phyloP scores from a whole-genome alignment of 2,113 vertebrate genomes.

The Pantherophis guttatus region DNA sequence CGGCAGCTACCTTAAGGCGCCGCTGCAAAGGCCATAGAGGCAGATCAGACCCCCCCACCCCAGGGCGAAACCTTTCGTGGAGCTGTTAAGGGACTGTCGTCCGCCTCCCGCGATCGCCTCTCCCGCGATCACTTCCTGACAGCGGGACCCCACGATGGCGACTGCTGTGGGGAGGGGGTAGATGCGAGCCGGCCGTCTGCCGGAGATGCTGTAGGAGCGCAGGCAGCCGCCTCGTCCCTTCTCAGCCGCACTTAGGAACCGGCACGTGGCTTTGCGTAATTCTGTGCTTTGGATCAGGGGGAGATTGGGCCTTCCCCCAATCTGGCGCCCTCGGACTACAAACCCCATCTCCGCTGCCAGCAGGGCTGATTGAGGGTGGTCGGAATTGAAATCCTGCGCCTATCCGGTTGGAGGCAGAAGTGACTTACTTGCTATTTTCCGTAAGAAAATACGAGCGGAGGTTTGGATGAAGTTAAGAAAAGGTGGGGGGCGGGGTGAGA shows the following conservation, averaged over 20 bases:
- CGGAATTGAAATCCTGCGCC: not conserved
- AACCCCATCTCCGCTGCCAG: not conserved
- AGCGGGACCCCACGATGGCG: not conserved
- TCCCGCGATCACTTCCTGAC: not conserved
- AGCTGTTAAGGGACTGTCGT: not conserved
- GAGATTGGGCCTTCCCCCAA: too few relatives aligned
- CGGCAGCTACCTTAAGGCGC: not conserved
- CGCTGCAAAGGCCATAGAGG: not conserved
- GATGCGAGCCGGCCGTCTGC: not conserved
- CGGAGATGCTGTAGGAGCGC: not conserved
- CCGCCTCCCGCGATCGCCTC: not conserved
- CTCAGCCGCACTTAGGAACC: not conserved
- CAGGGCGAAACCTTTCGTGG: not conserved
- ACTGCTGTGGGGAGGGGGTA: not conserved
- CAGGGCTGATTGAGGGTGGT: not conserved
- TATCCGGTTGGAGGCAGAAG: not conserved
- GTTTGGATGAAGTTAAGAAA: not conserved
- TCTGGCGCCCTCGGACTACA: not conserved
- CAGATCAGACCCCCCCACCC: not conserved
- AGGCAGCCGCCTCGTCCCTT: not conserved
- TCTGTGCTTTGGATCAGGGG: not conserved
- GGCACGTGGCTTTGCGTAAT: not conserved
- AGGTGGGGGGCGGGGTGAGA: rapidly evolving
- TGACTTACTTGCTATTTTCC: not conserved
- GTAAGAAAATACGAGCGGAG: not conserved